A percentile compares a stretch with the other conserved stretches of the same genome.
phyloP scores from a whole-genome alignment of 2,888 invertebrate species.

The Magallana nippona region DNA sequence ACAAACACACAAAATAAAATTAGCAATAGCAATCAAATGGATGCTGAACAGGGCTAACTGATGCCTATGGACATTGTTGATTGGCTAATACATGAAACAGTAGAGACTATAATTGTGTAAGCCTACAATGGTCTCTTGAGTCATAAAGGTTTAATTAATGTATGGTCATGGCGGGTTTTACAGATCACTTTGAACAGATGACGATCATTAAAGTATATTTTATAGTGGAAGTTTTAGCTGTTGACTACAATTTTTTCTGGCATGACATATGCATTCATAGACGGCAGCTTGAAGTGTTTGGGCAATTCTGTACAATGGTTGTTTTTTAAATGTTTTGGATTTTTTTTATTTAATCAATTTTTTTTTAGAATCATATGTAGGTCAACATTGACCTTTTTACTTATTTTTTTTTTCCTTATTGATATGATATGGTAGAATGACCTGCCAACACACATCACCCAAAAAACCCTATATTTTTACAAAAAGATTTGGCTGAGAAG shows the following conservation, averaged over 20 bases:
- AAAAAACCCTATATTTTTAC: neutral
- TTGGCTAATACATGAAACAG: no score
- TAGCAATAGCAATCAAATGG: no score
- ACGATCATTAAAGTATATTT: neutral
- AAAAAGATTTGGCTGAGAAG: no score
- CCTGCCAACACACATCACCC: constrained; percentile 19
- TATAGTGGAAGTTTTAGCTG: neutral
- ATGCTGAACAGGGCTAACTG: no score
- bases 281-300: constrained; percentile 12
- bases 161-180: no score
- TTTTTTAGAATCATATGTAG: no score
- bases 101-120: no score
- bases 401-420: no score
- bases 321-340: neutral
- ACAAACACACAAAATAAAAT: no score
- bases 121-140: neutral
- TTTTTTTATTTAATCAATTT: neutral
- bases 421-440: constrained; percentile 1
- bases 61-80: no score
- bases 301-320: constrained; percentile 8
- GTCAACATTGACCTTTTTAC: no score
- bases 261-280: constrained; percentile 20
- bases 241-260: neutral
- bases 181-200: neutral
- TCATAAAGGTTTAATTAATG: no score